phyloP scores from a whole-genome alignment of 2,888 invertebrate genomes.

The Petrophora chlorosata region DNA sequence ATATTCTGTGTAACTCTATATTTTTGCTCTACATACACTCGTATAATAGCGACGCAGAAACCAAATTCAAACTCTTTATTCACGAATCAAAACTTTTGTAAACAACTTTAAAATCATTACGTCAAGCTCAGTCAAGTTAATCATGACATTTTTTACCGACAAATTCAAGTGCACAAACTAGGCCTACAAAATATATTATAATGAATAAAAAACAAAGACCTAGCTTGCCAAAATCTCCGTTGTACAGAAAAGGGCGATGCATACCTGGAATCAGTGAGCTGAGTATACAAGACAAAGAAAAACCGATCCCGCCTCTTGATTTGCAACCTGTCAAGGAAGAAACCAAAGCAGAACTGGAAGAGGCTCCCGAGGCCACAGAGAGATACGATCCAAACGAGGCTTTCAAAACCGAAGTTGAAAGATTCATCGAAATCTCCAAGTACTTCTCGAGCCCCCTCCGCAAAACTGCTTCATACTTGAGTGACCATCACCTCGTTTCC shows the following conservation, averaged over 20 bases:
- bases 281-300: constrained; percentile 27
- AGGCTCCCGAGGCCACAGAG: constrained; percentile 37
- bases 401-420: constrained; percentile 62
- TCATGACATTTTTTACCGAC: not conserved
- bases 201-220: constrained; percentile 27
- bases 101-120: no score
- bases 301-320: constrained; percentile 23
- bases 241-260: constrained; percentile 19
- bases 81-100: no score
- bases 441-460: constrained; percentile 71
- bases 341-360: constrained; percentile 49
- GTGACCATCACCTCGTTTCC: constrained; percentile 64
- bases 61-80: no score
- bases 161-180: constrained; percentile 24
- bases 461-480: constrained; percentile 71
- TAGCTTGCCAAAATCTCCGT: constrained; percentile 14
- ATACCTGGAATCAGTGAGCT: not conserved
- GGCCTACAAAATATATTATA: constrained; percentile 1
- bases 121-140: no score
- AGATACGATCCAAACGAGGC: constrained; percentile 40
- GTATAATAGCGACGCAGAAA: no score
- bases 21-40: no score
- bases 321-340: constrained; percentile 47
- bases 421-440: constrained; percentile 74
- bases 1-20: no score